phyloP scores from a whole-genome alignment of 1,140 invertebrate species.

The Gonatopus flavifemur region DNA sequence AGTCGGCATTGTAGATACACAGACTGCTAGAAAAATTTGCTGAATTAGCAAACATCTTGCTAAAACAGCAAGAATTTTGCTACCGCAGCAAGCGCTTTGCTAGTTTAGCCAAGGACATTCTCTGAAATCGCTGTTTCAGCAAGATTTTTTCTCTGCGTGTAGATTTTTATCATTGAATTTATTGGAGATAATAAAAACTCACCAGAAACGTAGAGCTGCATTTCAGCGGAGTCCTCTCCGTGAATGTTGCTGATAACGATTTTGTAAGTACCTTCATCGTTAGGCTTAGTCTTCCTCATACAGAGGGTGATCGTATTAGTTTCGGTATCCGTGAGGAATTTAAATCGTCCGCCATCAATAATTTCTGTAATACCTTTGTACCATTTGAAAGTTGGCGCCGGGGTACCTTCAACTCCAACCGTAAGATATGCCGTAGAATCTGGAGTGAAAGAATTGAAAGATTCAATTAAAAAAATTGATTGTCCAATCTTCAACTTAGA shows the following conservation, averaged over 20 bases:
- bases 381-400: conserved; percentile 92
- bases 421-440: conserved; percentile 88
- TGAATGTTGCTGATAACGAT: conserved; percentile 89
- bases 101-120: too few relatives aligned
- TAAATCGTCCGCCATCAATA: conserved; percentile 89
- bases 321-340: conserved; percentile 87
- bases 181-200: conserved; percentile 31
- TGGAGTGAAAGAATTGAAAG: conserved; percentile 49
- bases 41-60: too few relatives aligned
- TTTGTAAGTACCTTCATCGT: conserved; percentile 97
- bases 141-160: too few relatives aligned
- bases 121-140: too few relatives aligned
- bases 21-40: too few relatives aligned
- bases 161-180: too few relatives aligned
- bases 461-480: too few relatives aligned
- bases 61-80: too few relatives aligned
- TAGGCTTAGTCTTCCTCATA: conserved; percentile 93
- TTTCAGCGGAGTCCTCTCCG: conserved; percentile 92
- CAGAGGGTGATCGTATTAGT: conserved; percentile 88
- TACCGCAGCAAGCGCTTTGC: too few relatives aligned
- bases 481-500: too few relatives aligned
- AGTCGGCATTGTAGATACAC: too few relatives aligned
- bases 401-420: conserved; percentile 87
- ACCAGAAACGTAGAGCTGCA: conserved; percentile 96
- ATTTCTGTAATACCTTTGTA: conserved; percentile 89